phyloP scores from a whole-genome alignment of 2,113 vertebrate genomes.

The Barnardius zonarius region DNA sequence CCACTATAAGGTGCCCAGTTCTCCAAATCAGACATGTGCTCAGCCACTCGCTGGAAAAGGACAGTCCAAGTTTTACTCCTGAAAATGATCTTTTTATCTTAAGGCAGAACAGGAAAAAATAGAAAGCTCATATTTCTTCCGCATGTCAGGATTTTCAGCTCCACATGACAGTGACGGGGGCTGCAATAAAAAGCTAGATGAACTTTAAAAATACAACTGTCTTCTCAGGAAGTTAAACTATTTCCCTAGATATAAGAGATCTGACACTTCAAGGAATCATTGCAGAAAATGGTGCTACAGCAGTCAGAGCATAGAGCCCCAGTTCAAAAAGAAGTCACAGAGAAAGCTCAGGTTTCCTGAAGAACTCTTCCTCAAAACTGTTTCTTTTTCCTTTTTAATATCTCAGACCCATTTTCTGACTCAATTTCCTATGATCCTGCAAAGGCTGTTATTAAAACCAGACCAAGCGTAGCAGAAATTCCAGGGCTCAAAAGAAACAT shows the following conservation, averaged over 20 bases:
- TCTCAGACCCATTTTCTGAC: constrained; percentile 71
- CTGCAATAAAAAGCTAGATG: constrained; percentile 33
- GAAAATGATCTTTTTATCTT: neutral
- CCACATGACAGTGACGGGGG: neutral
- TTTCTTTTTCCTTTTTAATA: constrained; percentile 43
- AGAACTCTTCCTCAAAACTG: constrained; percentile 32
- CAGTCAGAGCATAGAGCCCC: neutral
- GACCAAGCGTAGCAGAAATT: constrained; percentile 68
- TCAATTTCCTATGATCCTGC: constrained; percentile 73
- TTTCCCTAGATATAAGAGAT: constrained; percentile 43
- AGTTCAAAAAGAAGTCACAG: constrained; percentile 40
- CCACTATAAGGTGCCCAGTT: neutral
- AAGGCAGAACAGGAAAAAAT: neutral
- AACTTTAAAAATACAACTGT: constrained; percentile 17
- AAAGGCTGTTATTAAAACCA: constrained; percentile 78
- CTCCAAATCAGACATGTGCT: neutral
- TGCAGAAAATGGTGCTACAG: constrained; percentile 42
- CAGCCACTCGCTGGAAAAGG: neutral
- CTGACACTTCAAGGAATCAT: neutral
- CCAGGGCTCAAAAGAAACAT: constrained; percentile 63
- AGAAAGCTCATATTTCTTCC: neutral
- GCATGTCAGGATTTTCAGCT: constrained; percentile 31
- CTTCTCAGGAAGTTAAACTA: constrained; percentile 26
- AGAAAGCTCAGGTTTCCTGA: constrained; percentile 45
- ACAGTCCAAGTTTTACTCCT: neutral